These are phyloP conservation scores for Leptura quadrifasciata DNA, from an alignment of 2,888 invertebrate species.

Conservation along the genomic window DNA sequence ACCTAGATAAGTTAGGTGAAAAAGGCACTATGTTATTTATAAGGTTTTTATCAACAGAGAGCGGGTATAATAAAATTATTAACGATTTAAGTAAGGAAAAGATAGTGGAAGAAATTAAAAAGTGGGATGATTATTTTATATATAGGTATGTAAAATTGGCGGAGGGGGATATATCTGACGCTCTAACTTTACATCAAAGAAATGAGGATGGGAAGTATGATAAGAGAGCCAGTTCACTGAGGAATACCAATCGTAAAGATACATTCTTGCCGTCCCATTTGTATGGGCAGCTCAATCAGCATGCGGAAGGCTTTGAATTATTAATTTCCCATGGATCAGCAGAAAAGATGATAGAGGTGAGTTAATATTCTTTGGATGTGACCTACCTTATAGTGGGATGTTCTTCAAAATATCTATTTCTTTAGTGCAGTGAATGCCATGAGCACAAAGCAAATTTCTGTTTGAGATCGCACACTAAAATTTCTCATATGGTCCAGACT, in stretches of 20 bases:
- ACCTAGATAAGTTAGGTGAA: slow-evolving; percentile 80
- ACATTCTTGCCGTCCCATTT: slow-evolving; percentile 84
- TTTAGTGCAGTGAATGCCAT: too few relatives aligned
- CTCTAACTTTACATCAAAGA: slow-evolving; percentile 88
- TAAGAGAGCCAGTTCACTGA: slow-evolving; percentile 79
- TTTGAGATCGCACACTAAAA: too few relatives aligned
- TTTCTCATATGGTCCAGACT: too few relatives aligned
- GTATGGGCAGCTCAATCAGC: slow-evolving; percentile 88
- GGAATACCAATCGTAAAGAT: slow-evolving; percentile 72
- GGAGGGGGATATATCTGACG: slow-evolving; percentile 92
- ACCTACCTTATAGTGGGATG: too few relatives aligned
- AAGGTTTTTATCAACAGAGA: slow-evolving; percentile 83
- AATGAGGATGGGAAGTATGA: slow-evolving; percentile 86
- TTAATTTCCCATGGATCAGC: slow-evolving; percentile 75
- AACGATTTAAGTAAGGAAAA: slow-evolving; percentile 73
- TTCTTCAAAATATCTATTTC: too few relatives aligned
- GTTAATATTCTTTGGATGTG: too few relatives aligned
- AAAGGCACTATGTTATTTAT: slow-evolving; percentile 86
- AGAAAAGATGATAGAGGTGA: slow-evolving; percentile 60
- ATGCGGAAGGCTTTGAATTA: slow-evolving; percentile 78
- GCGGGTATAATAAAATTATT: slow-evolving; percentile 80
- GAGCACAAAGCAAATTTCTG: too few relatives aligned
- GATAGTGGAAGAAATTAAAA: slow-evolving; percentile 84
- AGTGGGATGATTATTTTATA: slow-evolving; percentile 86
- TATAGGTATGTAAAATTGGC: slow-evolving; percentile 91